Base-by-base conservation (phyloP, 2,797 vertebrate genomes). In the Pseudochaenichthys georgianus region DNA sequence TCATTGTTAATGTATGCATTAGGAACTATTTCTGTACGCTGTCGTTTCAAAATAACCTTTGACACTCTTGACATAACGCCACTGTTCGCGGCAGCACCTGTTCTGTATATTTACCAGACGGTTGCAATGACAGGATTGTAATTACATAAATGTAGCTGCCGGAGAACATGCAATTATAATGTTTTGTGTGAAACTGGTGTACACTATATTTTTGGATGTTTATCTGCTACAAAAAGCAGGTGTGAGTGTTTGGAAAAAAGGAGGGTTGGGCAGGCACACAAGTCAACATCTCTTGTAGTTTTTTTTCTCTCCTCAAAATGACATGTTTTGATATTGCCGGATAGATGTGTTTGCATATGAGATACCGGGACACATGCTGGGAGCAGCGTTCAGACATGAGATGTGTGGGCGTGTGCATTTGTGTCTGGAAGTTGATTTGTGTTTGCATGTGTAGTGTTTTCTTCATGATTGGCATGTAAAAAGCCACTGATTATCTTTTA, bases 401-500 rank as follows among this genome's bases (percentile, higher is more conserved):
- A 77, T 62, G 50, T 68, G 64, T 64, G 61, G 57, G 70, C 1
- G 31, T 28, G 64, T 71, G 48, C 15, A 16, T 54, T 68, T 73
- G 69, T 64, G 59, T 50, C 23, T 34, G 23, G 19, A 71, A 13
- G 46, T 61, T 60, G 52, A 61, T n/a, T 34, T 65, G 48, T 0
- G 6, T 42, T 73, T 77, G 67, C n/a, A 47, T 66, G 64, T 81
- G 46, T 19, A 28, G 15, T 41, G 59, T 68, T 73, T 72, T 76
- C 16, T 17, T 23, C 9, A 43, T 83, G 86, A 91, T 57, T 89
- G 89, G 81, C 83, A 70, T 64, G 82, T 82, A 84, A 81, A 87
- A 89, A 84, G 70, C 48, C 60, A 68, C 72, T 82, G 78, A 88
- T 93, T 87, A 87, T 88, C 74, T 84, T 77, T 76, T 53, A 53